Evolutionary conservation across 2,113 vertebrate species (phyloP), one percentile per base, ranked within the genome.

Genomic region (Ariopsis seemanni): DNA sequence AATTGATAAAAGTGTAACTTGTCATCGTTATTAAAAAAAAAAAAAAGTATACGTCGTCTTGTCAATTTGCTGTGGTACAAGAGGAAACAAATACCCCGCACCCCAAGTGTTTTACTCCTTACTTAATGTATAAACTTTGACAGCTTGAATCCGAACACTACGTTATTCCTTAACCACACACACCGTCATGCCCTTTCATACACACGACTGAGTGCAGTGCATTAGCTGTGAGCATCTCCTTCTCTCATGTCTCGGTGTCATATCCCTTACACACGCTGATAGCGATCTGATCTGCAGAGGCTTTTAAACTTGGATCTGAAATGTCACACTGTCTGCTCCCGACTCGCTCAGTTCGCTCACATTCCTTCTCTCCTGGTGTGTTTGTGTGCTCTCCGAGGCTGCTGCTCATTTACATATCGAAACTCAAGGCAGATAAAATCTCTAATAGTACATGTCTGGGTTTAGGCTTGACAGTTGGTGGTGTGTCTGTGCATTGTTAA

Each of bases 401-500:
- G 22, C 75, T 71, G 74, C 58, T 11, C 85, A 81, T 92, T 90
- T 90, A 72, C 86, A 88, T 84, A 91, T 81, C 86, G 63, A 67
- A 88, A 88, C 78, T 74, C 80, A 58, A 67, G 79, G 74, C 81
- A 87, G 91, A 94, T 93, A 91, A 42, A 90, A 93, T 93, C 90
- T 93, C 92, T 92, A 90, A 93, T 91, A 91, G 86, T 90, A 91
- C 90, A 87, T 89, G 63, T 89, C 84, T 74, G 88, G 87, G 84
- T 87, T 86, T 88, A 85, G 85, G 90, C 91, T 77, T 93, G 91
- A 92, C 88, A 83, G 87, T 85, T 93, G 92, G 91, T 71, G 14
- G 75, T 80, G 63, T 85, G 65, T 57, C 57, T 55, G 63, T 93
- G 91, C 91, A 92, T 94, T 92, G 93, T 93, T 93, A 93, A 94